Evolutionary conservation across 2,888 invertebrate genomes (phyloP), one percentile per base, ranked within the genome.

Genomic region (Phrixothrix hirtus): DNA sequence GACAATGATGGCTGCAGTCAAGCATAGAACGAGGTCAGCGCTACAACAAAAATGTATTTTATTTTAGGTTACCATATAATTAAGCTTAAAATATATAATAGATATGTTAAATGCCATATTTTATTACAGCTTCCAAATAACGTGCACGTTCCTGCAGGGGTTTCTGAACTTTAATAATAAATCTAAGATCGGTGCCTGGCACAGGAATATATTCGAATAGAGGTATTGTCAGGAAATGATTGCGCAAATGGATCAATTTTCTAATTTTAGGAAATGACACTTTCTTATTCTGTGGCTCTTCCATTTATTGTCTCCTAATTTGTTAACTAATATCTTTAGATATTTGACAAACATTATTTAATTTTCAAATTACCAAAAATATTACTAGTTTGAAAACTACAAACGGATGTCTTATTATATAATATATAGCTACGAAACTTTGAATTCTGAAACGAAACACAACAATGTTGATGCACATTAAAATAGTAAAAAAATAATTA

Each of bases 111-210:
- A 11, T 12, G 2, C 2, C 14, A 15, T 34, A 34, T 34, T 15
- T 34, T 14, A 5, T 15, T 12, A 27, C 26, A 21, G 27, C 38
- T 25, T 25, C 25, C 25, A 25, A 37, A 21, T 38, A 38, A 12
- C 38, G 13, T 38, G 27, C 38, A 27, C 10, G 38, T 27, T 38
- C 11, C 12, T 13, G 9, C 43, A 10, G 16, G 30, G 36, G 46
- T 52, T 46, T 45, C 45, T 52, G 52, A 52, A 52, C 46, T 42
- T 27, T 2, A 11, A 14, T 29, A 46, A 39, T 52, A 46, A 52
- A 41, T 21, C 17, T 26, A 9, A 37, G 13, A 46, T 52, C 30
- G 39, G 46, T 38, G 32, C 42, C 47, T 47, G 53, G 53, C 25
- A 53, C 53, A 15, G 15, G 16, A 36, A 36, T 11, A 7, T 12